Base-by-base conservation (phyloP, 2,888 invertebrate species). In the Epirrhoe alternata region DNA sequence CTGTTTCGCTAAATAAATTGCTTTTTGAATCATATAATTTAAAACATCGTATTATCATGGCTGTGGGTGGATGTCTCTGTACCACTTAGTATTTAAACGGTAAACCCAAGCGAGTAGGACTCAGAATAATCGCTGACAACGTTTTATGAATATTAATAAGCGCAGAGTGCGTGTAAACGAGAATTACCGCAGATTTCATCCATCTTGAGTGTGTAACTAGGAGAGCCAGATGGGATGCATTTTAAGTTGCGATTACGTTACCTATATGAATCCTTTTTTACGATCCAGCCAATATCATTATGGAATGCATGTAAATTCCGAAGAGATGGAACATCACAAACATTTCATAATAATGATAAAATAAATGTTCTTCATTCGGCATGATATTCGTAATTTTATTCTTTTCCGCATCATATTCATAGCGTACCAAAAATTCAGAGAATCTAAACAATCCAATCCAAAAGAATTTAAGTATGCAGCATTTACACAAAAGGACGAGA, bases 81-180 rank as follows among this genome's bases (percentile, higher is more conserved):
- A 52, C 52, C 57, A 59, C 59, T 66, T 66, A 66, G 61, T 74
- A 74, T 72, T 74, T 72, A 77, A 82, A 81, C 77, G 74, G 82
- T 81, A 80, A 82, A 79, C 53, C 35, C 67, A 64, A 57, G 60
- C 63, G 58, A 16, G 78, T 83, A 74, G 77, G 68, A 75, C 76
- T 83, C 80, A 78, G 80, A 85, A 83, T 86, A 87, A 88, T 87
- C 78, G 78, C 77, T 72, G 74, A 76, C 77, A 76, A 83, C 83
- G 79, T 76, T 77, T 79, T 83, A 83, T 86, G 88, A 88, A 88
- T 89, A 88, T 85, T 87, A 86, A 88, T 82, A 76, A 71, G 69
- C 71, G 66, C 71, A 62, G 71, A 78, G 76, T 77, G 73, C 74
- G 75, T 80, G 78, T 78, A 78, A 78, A 82, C 72, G 79, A 76